A percentile compares a stretch with the other conserved stretches of the same genome.
These are phyloP conservation scores for Polietes domitor DNA, from an alignment of 2,888 invertebrate species.

Conservation along the genomic window DNA sequence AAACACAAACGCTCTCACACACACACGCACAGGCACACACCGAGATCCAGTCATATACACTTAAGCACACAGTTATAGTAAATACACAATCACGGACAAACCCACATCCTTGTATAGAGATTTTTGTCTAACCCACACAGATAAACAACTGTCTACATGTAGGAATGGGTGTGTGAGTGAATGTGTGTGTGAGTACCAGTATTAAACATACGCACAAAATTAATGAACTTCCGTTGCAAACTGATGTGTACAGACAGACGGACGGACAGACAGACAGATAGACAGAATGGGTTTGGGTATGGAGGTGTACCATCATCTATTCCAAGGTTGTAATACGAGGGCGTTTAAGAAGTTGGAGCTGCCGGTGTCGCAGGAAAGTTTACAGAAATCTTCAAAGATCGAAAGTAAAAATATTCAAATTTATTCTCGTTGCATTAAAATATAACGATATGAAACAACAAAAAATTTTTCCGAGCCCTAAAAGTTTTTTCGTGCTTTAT, in stretches of 20 bases:
- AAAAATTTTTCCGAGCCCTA: too few relatives aligned
- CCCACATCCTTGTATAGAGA: not conserved
- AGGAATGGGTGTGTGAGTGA: not conserved
- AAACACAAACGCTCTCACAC: not conserved
- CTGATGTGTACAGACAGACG: slow-evolving; percentile 23
- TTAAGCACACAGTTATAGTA: too few relatives aligned
- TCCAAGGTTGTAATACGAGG: not conserved
- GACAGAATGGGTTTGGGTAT: not conserved
- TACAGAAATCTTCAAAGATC: too few relatives aligned
- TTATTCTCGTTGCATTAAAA: too few relatives aligned
- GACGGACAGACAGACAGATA: not conserved
- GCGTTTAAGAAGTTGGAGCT: too few relatives aligned
- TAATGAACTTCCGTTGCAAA: slow-evolving; percentile 53
- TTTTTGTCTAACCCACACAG: not conserved
- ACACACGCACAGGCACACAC: not conserved
- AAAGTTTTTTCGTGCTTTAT: too few relatives aligned
- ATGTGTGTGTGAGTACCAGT: not conserved
- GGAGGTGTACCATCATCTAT: not conserved
- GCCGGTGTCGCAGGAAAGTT: too few relatives aligned
- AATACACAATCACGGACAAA: not conserved
- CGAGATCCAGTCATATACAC: too few relatives aligned
- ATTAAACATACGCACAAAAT: slow-evolving; percentile 45
- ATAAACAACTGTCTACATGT: not conserved
- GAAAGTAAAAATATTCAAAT: too few relatives aligned
- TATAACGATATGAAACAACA: too few relatives aligned